Evolutionary conservation across 2,797 vertebrate genomes (phyloP), one percentile per base, ranked within the genome.

Genomic region (Eleutherodactylus coqui): DNA sequence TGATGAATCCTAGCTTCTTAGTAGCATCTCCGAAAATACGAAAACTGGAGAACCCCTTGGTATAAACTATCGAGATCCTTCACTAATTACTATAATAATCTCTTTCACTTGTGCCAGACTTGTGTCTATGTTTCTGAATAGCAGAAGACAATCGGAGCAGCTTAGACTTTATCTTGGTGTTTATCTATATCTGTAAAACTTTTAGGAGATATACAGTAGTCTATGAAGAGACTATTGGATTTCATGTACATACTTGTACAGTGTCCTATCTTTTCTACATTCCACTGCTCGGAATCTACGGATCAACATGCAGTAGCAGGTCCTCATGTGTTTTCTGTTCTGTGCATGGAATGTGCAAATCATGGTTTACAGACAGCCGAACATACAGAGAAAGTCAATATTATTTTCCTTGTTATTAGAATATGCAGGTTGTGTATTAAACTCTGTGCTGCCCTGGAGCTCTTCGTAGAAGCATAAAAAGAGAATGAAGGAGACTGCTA

Each of bases 261-360:
- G 45, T 55, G 49, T 75, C 78, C 67, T 29, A 77, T 77, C 43
- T 77, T 51, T 47, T 60, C 41, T 55, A 47, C 85, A 87, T 87
- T 87, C 86, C 86, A 70, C 72, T 75, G 83, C 64, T 87, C 21
- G 41, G n/a, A 45, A 51, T 67, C 38, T 75, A 49, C 7, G 32
- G 55, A 67, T 67, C 86, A 83, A 81, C 85, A 69, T 83, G 86
- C 86, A 87, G 80, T 53, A 83, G 81, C 84, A 85, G 84, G 86
- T 76, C 83, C 53, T 80, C 80, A 86, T 87, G 79, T 72, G 79
- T 70, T 81, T 75, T 51, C 78, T 87, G 78, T 77, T 80, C 51
- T 55, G 45, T 87, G 75, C 27, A 49, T 70, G 85, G 85, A 89
- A 87, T 85, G 85, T 75, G 38, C 47, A 81, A 62, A 72, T 86